Evolutionary conservation across 1,140 invertebrate species (phyloP), one percentile per base, ranked within the genome.

Genomic region (Ditylenchus dipsaci): DNA sequence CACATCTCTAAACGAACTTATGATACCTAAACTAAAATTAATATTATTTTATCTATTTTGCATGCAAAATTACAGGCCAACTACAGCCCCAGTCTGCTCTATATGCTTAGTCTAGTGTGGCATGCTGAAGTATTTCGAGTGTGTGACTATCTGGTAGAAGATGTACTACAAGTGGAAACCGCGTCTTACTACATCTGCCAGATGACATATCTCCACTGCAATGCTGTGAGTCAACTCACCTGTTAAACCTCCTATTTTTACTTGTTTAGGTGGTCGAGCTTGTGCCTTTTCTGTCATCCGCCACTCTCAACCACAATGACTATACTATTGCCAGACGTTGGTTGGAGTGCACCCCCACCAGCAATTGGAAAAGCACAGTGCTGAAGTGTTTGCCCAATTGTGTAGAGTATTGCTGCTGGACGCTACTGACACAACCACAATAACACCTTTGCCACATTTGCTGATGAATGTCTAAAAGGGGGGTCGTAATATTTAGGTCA

Each of bases 21-120:
- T n/a, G n/a, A n/a, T n/a, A n/a, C n/a, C n/a, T n/a, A n/a, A n/a
- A n/a, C n/a, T n/a, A n/a, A n/a, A n/a, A n/a, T n/a, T n/a, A n/a
- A n/a, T n/a, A n/a, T n/a, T n/a, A n/a, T n/a, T n/a, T n/a, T n/a
- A n/a, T n/a, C n/a, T n/a, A n/a, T n/a, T n/a, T n/a, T n/a, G n/a
- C n/a, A n/a, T n/a, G n/a, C n/a, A n/a, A n/a, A n/a, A 38, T 68
- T 68, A 70, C 30, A 33, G 42, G 67, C 68, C 1, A 66, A 70
- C 64, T 65, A 69, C 38, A 68, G 45, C 45, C 43, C 53, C 8
- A 21, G 15, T 13, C 26, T 74, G 19, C 64, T 71, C 9, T 15
- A 74, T 15, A 33, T 58, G 30, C 23, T 71, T 19, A 17, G 60
- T 42, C 30, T 71, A 29, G 49, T 74, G 43, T 71, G 69, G 69